Evolutionary conservation across 2,113 vertebrate genomes (phyloP).

Genomic region (Pleuronectes platessa): DNA sequence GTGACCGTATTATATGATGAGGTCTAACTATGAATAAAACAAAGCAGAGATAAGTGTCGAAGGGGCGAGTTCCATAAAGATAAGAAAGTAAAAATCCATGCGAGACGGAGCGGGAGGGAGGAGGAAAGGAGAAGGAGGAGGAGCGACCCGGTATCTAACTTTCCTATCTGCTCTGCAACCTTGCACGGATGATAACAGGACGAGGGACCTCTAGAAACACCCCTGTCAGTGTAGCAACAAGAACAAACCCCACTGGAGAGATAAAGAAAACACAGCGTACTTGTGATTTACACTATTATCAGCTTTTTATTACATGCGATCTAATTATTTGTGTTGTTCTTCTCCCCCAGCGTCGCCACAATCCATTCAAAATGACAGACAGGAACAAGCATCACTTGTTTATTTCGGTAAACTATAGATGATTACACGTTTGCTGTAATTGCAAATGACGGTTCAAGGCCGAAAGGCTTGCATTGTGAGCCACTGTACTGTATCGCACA

Average conservation of each 20-base stretch:
- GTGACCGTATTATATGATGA: constrained; percentile 24
- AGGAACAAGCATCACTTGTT: not conserved
- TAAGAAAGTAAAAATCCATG: constrained; percentile 24
- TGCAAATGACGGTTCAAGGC: constrained; percentile 10
- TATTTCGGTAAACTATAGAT: constrained; percentile 20
- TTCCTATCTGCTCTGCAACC: constrained; percentile 33
- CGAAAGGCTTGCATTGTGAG: not conserved
- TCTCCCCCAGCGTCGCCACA: not conserved
- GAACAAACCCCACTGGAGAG: constrained; percentile 3
- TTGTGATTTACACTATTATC: constrained; percentile 5
- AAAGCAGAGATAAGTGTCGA: not conserved
- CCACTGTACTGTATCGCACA: constrained; percentile 12
- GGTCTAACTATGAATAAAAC: constrained; percentile 17
- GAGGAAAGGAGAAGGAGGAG: not conserved
- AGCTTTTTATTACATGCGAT: not conserved
- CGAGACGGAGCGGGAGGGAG: not conserved
- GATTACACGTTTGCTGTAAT: constrained; percentile 1
- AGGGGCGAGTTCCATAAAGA: constrained; percentile 8
- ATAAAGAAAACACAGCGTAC: constrained; percentile 13
- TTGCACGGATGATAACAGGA: constrained; percentile 37
- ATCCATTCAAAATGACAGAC: constrained; percentile 15
- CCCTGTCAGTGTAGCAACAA: constrained; percentile 18
- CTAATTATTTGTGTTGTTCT: not conserved
- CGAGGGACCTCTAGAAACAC: constrained; percentile 20
- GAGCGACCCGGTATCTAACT: constrained; percentile 34